Evolutionary conservation across 1,140 invertebrate genomes (phyloP).

Genomic region (Drosophila persimilis): DNA sequence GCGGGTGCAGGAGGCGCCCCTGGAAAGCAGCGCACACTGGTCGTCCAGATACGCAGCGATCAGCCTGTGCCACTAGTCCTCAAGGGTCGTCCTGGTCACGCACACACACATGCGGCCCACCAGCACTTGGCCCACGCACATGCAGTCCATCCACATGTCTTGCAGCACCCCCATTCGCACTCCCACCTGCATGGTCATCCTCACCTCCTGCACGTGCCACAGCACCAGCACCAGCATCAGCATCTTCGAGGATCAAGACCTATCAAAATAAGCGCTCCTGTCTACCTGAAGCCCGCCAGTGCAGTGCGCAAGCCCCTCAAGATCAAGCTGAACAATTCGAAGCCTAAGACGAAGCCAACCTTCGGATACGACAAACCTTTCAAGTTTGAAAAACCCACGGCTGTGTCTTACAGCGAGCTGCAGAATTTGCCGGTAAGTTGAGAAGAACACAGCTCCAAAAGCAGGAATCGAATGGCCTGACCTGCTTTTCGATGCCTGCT

Average conservation of each 20-base stretch:
- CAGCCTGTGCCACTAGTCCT: constrained; percentile 73
- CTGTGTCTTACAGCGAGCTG: constrained; percentile 57
- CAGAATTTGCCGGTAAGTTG: constrained; percentile 76
- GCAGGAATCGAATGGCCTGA: not conserved
- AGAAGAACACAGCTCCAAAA: not conserved
- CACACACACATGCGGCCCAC: constrained; percentile 43
- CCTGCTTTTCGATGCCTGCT: not conserved
- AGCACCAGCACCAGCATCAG: constrained; percentile 44
- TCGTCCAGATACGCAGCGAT: constrained; percentile 80
- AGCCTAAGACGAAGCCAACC: constrained; percentile 62
- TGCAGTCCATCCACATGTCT: constrained; percentile 32
- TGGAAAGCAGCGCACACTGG: constrained; percentile 66
- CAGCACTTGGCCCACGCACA: constrained; percentile 32
- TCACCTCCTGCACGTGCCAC: constrained; percentile 44
- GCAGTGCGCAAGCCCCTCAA: constrained; percentile 70
- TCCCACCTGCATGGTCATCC: constrained; percentile 37
- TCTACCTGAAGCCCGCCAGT: constrained; percentile 58
- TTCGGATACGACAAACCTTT: constrained; percentile 78
- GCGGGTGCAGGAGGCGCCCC: constrained; percentile 1
- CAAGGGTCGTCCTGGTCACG: constrained; percentile 61
- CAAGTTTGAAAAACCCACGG: constrained; percentile 71
- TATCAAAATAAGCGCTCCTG: constrained; percentile 57
- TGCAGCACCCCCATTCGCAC: constrained; percentile 39
- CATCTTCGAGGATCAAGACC: constrained; percentile 52
- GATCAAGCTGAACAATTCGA: constrained; percentile 68